Base-by-base conservation (phyloP, 2,888 invertebrate species). In the Xylocampa areola region DNA sequence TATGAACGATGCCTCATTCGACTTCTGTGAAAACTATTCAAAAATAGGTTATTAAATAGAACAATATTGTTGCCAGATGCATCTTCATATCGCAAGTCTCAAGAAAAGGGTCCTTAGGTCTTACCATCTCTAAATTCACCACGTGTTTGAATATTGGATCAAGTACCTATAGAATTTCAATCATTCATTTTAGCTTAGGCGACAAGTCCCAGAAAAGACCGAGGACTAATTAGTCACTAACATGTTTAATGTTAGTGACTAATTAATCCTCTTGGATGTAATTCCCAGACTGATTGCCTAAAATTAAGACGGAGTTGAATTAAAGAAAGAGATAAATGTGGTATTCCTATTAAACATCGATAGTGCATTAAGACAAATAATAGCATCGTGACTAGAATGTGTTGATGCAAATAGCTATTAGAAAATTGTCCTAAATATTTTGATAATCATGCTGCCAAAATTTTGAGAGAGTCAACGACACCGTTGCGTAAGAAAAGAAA, bases 351-450 rank as follows among this genome's bases (percentile, higher is more conserved):
- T 40, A 39, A 47, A 53, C 52, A 37, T 41, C 36, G 27, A 58
- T 58, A 45, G 17, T 49, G 58, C 65, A 65, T 48, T 61, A 43
- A 68, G 19, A 44, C 32, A 32, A 68, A 52, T 66, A 66, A 59
- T 54, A 60, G 13, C 49, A 0, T 51, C 69, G 66, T 64, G 69
- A 58, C 37, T 33, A 10, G 35, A 69, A 39, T 59, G 23, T 51
- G 39, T 16, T 32, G 19, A 19, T 35, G 27, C 40, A 36, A 29
- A 51, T 48, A 30, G 25, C 47, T 43, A 19, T 49, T 25, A 45
- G 44, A 49, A 47, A 36, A 25, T 21, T 37, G 16, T 6, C 17
- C 45, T 37, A 19, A 10, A 14, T 45, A 30, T 16, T 8, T 3
- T 10, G 1, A 4, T 50, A 19, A 43, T 32, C 17, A 16, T 16